phyloP scores from a whole-genome alignment of 2,888 invertebrate species.

The Clistopyga incitator region DNA sequence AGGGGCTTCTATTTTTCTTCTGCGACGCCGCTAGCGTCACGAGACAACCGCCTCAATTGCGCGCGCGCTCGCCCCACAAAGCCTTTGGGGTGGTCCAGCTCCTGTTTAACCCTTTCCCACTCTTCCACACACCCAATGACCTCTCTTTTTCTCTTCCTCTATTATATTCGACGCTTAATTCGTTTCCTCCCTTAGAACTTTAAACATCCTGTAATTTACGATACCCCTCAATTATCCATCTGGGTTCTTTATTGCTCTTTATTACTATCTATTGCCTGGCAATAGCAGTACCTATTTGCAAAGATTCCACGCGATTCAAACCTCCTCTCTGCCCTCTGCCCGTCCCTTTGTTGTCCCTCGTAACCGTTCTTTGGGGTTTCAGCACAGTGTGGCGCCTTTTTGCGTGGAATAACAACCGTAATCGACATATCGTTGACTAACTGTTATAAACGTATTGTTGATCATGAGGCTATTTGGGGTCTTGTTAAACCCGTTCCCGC shows the following conservation, averaged over 20 bases:
- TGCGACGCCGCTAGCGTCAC: conserved; percentile 1
- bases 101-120: conserved; percentile 49
- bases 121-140: conserved; percentile 28
- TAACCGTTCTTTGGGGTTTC: conserved; percentile 46
- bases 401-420: no score
- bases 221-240: conserved; percentile 3
- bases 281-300: conserved; percentile 38
- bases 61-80: conserved; percentile 39
- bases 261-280: background rate
- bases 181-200: conserved; percentile 34
- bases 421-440: no score
- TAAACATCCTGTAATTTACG: conserved; percentile 29
- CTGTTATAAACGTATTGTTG: no score
- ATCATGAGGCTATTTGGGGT: conserved; percentile 44
- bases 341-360: conserved; percentile 37
- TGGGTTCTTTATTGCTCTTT: conserved; percentile 45
- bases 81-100: conserved; percentile 54
- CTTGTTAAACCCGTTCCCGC: conserved; percentile 46
- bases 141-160: conserved; percentile 18
- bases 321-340: background rate
- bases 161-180: conserved; percentile 2
- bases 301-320: conserved; percentile 4
- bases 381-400: no score
- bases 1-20: conserved; percentile 25
- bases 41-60: conserved; percentile 55